phyloP scores from a whole-genome alignment of 2,113 vertebrate genomes.

The Paramormyrops kingsleyae region DNA sequence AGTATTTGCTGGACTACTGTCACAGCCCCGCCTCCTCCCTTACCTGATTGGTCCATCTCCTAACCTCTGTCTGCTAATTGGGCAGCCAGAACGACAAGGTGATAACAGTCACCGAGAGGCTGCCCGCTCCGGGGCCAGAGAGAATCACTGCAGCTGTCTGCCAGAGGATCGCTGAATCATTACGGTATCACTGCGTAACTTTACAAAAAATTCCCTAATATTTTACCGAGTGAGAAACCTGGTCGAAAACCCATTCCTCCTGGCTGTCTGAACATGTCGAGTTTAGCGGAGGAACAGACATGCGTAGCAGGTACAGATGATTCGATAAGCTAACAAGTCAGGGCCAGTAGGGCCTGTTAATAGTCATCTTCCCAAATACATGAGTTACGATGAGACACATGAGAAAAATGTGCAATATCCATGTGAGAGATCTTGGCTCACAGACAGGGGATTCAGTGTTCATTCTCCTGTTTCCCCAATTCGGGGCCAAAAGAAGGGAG shows the following conservation, averaged over 20 bases:
- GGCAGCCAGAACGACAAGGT: not conserved
- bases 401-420: not conserved
- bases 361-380: not conserved
- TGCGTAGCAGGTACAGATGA: not conserved
- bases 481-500: not conserved
- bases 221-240: not conserved
- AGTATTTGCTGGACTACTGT: not conserved
- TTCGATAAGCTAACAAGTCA: not conserved
- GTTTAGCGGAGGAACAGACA: not conserved
- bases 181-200: not conserved
- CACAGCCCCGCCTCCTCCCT: not conserved
- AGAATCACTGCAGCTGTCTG: not conserved
- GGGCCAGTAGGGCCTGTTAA: not conserved
- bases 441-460: not conserved
- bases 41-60: not conserved
- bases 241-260: not conserved
- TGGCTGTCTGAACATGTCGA: not conserved
- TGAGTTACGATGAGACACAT: not conserved
- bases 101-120: conserved; percentile 1
- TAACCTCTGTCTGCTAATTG: not conserved
- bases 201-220: not conserved
- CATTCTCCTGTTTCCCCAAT: not conserved
- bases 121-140: not conserved
- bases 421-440: not conserved
- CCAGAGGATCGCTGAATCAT: not conserved